Conservation (phyloP, 1,140 invertebrate genomes). For the Conopomorpha cramerella region DNA sequence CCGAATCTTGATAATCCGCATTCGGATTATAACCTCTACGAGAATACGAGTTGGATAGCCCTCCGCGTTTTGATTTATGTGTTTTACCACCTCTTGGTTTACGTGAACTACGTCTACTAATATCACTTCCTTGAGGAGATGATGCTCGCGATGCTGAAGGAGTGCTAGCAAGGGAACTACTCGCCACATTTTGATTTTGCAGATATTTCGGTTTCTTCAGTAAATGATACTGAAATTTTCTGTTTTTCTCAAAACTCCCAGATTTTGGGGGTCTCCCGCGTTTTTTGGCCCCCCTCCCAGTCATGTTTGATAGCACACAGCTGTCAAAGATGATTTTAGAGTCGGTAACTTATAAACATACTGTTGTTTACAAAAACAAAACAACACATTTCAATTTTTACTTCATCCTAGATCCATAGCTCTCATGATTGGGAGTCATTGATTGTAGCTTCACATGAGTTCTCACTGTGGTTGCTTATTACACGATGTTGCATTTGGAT, state of each 20-base stretch:
- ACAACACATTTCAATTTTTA: constrained; percentile 46
- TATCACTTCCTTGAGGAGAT: constrained; percentile 74
- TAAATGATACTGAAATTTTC: constrained; percentile 84
- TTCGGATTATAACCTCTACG: constrained; percentile 73
- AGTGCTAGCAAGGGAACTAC: constrained; percentile 74
- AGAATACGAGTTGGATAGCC: constrained; percentile 63
- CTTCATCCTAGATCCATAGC: constrained; percentile 53
- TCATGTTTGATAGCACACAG: constrained; percentile 70
- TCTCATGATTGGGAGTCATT: constrained; percentile 39
- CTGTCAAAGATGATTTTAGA: constrained; percentile 58
- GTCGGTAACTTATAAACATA: constrained; percentile 62
- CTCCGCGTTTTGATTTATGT: constrained; percentile 65
- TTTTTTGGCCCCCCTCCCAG: constrained; percentile 82
- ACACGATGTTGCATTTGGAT: too few relatives aligned
- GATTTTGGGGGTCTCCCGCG: constrained; percentile 88
- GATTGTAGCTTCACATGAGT: constrained; percentile 17
- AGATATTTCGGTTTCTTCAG: constrained; percentile 93
- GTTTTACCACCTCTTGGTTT: constrained; percentile 64
- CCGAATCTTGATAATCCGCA: constrained; percentile 77
- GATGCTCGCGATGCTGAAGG: constrained; percentile 76
- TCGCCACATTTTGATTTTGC: constrained; percentile 68
- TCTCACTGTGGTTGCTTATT: constrained; percentile 9
- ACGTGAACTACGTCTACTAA: constrained; percentile 66
- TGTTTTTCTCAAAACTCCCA: constrained; percentile 78
- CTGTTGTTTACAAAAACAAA: constrained; percentile 62